Evolutionary conservation across 2,113 vertebrate species (phyloP), one percentile per base, ranked within the genome.

Genomic region (Hirundichthys speculiger): DNA sequence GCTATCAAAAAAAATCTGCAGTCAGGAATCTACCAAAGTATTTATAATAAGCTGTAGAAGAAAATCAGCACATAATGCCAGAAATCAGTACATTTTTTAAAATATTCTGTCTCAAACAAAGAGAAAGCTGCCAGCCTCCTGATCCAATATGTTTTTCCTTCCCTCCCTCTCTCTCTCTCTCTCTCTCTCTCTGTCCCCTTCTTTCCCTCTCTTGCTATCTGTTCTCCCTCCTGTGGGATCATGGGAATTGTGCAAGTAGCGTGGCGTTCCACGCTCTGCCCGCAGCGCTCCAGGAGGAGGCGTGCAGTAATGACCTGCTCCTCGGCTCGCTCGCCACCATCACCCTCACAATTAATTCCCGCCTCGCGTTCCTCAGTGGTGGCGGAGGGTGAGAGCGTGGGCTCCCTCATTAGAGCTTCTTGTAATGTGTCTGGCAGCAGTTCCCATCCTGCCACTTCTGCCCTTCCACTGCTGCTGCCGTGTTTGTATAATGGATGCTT

Each of bases 301-400:
- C 86, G 89, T 83, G 86, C 86, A 79, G 88, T 92, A 91, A 92
- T 91, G 91, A 91, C 89, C 91, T 87, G 89, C 90, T 91, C 90
- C 89, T 88, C 84, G 83, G 89, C 89, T 86, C 65, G 77, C 87
- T 91, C 88, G 88, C 90, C 91, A 90, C 89, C 90, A 88, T 89
- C 87, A 81, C 88, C 86, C 88, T 90, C 86, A 87, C 91, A 91
- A 91, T 92, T 91, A 92, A 92, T 92, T 92, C 90, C 89, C 82
- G 83, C 85, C 87, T 87, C 67, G 80, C 77, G 76, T 81, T 85
- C 77, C 81, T 87, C 83, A 69, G 79, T 77, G 86, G 77, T 48
- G 71, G 77, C n/a, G 64, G 59, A 50, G 77, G 52, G 60, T 64
- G 78, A 64, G 60, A 76, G 72, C 50, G 84, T 75, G 81, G 79